These are phyloP conservation scores for Notothenia coriiceps DNA, from an alignment of 2,113 vertebrate species.

Conservation along the genomic window DNA sequence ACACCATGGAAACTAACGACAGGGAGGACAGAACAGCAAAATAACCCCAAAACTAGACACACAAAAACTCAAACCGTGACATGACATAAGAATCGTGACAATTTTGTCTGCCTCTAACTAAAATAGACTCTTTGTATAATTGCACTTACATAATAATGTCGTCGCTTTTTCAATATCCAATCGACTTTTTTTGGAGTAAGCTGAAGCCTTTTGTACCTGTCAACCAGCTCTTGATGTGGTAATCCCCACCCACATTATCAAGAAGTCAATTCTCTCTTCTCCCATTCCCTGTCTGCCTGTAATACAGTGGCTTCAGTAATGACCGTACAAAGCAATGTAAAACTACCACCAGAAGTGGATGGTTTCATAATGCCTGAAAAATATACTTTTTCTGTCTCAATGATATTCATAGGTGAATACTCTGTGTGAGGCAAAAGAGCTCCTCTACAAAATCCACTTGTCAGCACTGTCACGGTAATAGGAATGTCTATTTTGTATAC, in stretches of 20 bases:
- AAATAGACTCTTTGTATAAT: slow-evolving; percentile 40
- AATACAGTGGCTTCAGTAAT: slow-evolving; percentile 48
- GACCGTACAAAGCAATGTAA: slow-evolving; percentile 50
- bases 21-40: too few species aligned
- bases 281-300: slow-evolving; percentile 58
- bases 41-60: too few species aligned
- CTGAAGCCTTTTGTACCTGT: slow-evolving; percentile 67
- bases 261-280: slow-evolving; percentile 69
- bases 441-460: slow-evolving; percentile 31
- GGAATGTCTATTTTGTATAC: slow-evolving; percentile 38
- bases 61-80: too few species aligned
- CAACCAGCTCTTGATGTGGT: slow-evolving; percentile 64
- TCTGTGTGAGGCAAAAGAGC: slow-evolving; percentile 35
- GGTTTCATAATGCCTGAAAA: slow-evolving; percentile 65
- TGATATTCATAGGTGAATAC: slow-evolving; percentile 44
- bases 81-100: too few species aligned
- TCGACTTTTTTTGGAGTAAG: slow-evolving; percentile 56
- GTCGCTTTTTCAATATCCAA: slow-evolving; percentile 52
- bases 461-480: slow-evolving; percentile 18
- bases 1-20: too few species aligned
- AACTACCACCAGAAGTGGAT: slow-evolving; percentile 55
- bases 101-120: not conserved
- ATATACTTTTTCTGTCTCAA: slow-evolving; percentile 21
- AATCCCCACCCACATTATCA: slow-evolving; percentile 69
- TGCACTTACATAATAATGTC: slow-evolving; percentile 49